A percentile compares a stretch with the other conserved stretches of the same genome.
These are phyloP conservation scores for Sitobion miscanthi DNA, from an alignment of 1,140 invertebrate species.

Conservation along the genomic window DNA sequence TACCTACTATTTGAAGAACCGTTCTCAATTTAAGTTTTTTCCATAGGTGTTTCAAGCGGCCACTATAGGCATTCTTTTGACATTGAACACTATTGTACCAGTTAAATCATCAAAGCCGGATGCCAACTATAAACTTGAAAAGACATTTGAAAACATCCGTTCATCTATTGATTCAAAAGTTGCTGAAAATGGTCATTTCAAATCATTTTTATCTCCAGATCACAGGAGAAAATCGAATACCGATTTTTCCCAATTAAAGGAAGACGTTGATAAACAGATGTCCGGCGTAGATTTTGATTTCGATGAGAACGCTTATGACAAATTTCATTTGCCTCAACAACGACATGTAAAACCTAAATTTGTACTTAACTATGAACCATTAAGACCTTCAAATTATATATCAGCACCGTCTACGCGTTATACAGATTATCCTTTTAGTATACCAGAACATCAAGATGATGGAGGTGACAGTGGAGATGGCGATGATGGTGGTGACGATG, in stretches of 20 bases:
- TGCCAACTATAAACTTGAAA: background rate
- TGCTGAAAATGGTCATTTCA: slow-evolving; percentile 22
- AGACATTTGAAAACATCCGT: background rate
- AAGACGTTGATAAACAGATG: background rate
- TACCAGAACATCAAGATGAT: slow-evolving; percentile 48
- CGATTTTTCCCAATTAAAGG: slow-evolving; percentile 16
- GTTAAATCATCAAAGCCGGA: background rate
- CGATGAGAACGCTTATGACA: background rate
- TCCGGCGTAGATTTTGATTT: slow-evolving; percentile 20
- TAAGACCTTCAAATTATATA: slow-evolving; percentile 45
- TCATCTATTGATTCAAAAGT: slow-evolving; percentile 30
- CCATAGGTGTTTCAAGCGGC: background rate
- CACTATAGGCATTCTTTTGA: background rate
- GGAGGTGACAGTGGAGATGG: slow-evolving; percentile 9
- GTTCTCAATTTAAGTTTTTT: background rate
- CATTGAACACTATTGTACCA: background rate
- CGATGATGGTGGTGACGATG: background rate
- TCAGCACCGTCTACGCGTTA: background rate
- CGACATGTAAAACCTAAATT: background rate
- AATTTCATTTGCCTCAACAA: background rate
- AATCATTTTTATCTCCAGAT: slow-evolving; percentile 5
- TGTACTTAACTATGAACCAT: slow-evolving; percentile 36
- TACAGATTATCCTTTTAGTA: background rate
- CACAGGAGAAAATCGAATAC: background rate
- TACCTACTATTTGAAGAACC: background rate